Base-by-base conservation (phyloP, 2,113 vertebrate species). In the Lophotis ruficrista region DNA sequence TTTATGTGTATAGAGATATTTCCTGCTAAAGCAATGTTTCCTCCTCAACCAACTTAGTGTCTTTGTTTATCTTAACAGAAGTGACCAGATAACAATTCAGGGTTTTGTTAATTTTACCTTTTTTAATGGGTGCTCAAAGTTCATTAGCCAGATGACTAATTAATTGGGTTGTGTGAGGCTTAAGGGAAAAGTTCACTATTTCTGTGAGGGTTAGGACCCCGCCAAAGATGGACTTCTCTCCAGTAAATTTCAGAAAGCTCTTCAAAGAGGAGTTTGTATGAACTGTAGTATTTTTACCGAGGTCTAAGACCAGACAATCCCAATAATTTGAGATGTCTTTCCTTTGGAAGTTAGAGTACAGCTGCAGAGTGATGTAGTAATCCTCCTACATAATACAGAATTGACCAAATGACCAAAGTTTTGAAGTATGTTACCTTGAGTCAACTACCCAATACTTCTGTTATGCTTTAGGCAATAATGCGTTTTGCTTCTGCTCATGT, bases 1-100 rank as follows among this genome's bases (percentile, higher is more conserved):
- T 73, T 16, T 2, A 2, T 41, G 1, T 45, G 11, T 45, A 25
- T 51, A 13, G 24, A 23, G 54, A 38, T 0, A 0, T n/a, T 58
- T 93, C 38, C 18, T 56, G 11, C 31, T 27, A 87, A 61, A 86
- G 33, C 13, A 54, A 5, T 50, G 13, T 64, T 35, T 90, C 13
- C 4, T 86, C 7, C 14, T 77, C 58, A 43, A 41, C 17, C 57
- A 77, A 1, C 19, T 83, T 80, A 10, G 45, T 50, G 24, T 65
- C 45, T 61, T 53, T 14, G n/a, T 70, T 85, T 80, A 9, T 56
- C 11, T 54, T 51, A 75, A 37, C 25, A n/a, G 31, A 66, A 76
- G 54, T 19, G 14, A 54, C 10, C 21, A 30, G 21, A 5, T 64
- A 28, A 41, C 6, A 15, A n/a, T 68, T 70, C 22, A 79, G 7